Evolutionary conservation across 2,113 vertebrate genomes (phyloP), one percentile per base, ranked within the genome.

Genomic region (Mola mola): DNA sequence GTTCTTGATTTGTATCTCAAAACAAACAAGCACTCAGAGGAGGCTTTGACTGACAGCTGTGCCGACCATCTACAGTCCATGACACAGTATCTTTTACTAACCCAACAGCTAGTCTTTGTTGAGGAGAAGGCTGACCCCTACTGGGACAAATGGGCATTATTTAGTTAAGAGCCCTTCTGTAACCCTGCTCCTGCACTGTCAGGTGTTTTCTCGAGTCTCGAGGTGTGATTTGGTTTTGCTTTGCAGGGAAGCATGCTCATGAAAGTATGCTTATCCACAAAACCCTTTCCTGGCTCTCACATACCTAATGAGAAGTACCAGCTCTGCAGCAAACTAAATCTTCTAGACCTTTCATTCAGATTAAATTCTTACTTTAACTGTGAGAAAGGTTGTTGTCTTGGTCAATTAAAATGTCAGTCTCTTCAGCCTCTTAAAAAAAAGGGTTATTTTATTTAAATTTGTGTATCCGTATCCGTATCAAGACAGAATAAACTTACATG

Each of bases 401-500:
- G 28, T 28, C 25, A 15, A 3, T 12, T 13, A 36, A 6, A 25
- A 12, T 8, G 6, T 42, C 7, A 46, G 17, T n/a, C n/a, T n/a
- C n/a, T n/a, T n/a, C n/a, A n/a, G n/a, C n/a, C n/a, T 6, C 1
- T 17, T 12, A 38, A 5, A 19, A 37, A 4, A 0, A 19, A 13
- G 11, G 12, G 12, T 46, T 34, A n/a, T 12, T 21, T 31, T 19
- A 7, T 16, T 36, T 20, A 15, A 21, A 28, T 6, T 19, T 21
- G 6, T 40, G 8, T n/a, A 15, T 26, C 8, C 37, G 16, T 3
- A 4, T 10, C 5, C 71, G 48, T 29, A 7, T 4, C 41, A 38
- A 22, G 1, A 19, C 17, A 8, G 68, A 53, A 7, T 56, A 55
- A 55, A 91, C 95, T 90, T 87, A 98, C 97, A 26, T 68, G 91